Evolutionary conservation across 92 coral and sea anemone genomes (phyloP), one percentile per base, ranked within the genome.

Genomic region (Paramuricea clavata): DNA sequence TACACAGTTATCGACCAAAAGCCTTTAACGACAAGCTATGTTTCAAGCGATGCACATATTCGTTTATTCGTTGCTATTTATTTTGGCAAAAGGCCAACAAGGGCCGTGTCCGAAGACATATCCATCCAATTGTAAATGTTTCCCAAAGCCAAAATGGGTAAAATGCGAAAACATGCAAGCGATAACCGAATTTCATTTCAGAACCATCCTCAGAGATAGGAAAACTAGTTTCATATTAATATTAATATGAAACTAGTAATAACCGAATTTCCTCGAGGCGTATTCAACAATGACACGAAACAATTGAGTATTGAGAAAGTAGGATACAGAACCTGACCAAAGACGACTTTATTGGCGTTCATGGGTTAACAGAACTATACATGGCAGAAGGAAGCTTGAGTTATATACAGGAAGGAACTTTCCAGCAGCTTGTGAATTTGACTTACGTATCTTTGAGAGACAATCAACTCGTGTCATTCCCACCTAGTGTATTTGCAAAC

Each of bases 201-300:
- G n/a, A n/a, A n/a, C n/a, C n/a, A n/a, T n/a, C n/a, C n/a, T n/a
- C n/a, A n/a, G n/a, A n/a, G n/a, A n/a, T n/a, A n/a, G n/a, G n/a
- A n/a, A n/a, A n/a, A n/a, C n/a, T n/a, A n/a, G n/a, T n/a, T n/a
- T n/a, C n/a, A n/a, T n/a, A n/a, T n/a, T n/a, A n/a, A n/a, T n/a
- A n/a, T n/a, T n/a, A n/a, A n/a, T n/a, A n/a, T n/a, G n/a, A n/a
- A n/a, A n/a, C n/a, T n/a, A 25, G 59, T 43, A 31, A n/a, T 34
- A 12, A 67, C 74, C 4, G 19, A 19, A 2, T 30, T 67, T 9
- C 41, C 74, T 30, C 82, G 61, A 49, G 22, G 17, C 5, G 82
- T 49, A 61, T 49, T 76, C 35, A 30, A 25, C 68, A 76, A 49
- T 9, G 82, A 76, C 10, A 76, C 82, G 21, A 50, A 76, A 54